Percentiles rank a stretch among this genome's conserved stretches.
These are phyloP conservation scores for Sericinus montela DNA, from an alignment of 2,888 invertebrate genomes.

Conservation along the genomic window DNA sequence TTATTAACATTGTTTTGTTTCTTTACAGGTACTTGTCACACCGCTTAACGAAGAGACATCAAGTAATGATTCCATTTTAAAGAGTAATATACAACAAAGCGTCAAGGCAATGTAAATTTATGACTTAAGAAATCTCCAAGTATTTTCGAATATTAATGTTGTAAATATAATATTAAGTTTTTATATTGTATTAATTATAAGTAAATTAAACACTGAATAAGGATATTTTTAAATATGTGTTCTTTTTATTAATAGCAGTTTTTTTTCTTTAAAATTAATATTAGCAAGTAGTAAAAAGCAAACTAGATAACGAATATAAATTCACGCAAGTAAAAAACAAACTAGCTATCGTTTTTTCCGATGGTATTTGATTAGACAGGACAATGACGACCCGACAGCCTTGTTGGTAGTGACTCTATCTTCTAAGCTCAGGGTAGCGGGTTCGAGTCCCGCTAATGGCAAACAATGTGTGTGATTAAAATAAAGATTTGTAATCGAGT, in stretches of 20 bases:
- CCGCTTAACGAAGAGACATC: conserved; percentile 47
- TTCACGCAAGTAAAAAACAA: no score
- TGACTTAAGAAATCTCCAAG: conserved; percentile 28
- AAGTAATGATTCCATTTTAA: conserved; percentile 41
- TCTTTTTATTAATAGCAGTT: background rate
- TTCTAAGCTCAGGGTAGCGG: no score
- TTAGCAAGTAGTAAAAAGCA: no score
- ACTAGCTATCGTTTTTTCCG: no score
- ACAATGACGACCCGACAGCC: no score
- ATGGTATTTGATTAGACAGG: no score
- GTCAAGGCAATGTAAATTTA: conserved; percentile 51
- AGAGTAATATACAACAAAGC: conserved; percentile 47
- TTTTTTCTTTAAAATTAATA: no score
- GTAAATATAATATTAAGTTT: conserved; percentile 42
- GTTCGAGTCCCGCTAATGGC: no score
- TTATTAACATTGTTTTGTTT: conserved; percentile 3
- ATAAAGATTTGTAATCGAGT: no score
- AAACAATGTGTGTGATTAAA: no score
- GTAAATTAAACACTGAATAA: conserved; percentile 6
- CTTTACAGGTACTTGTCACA: conserved; percentile 56
- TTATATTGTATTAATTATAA: conserved; percentile 11
- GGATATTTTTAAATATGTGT: conserved; percentile 1
- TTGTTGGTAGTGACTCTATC: no score
- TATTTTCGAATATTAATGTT: conserved; percentile 44
- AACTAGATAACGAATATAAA: no score